Evolutionary conservation across 2,113 vertebrate genomes (phyloP).

Genomic region (Stictonetta naevosa): DNA sequence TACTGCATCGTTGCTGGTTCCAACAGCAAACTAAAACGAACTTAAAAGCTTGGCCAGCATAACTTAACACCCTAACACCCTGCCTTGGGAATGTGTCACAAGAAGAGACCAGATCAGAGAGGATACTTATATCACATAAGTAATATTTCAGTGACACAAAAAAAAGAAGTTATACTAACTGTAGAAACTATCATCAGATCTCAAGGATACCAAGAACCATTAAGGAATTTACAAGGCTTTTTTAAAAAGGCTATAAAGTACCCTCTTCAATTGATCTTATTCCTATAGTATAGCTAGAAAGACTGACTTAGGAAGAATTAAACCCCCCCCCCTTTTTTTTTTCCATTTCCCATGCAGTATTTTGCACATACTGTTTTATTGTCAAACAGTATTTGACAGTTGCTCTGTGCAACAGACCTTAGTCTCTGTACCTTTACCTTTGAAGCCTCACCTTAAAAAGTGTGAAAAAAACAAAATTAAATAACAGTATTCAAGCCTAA

Average conservation of each 20-base stretch:
- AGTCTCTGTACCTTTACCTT: neutral
- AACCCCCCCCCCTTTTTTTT: too few relatives aligned
- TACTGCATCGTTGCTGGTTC: neutral
- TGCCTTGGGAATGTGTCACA: neutral
- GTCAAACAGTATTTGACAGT: neutral
- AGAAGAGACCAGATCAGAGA: neutral
- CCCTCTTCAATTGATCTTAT: neutral
- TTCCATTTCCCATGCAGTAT: neutral
- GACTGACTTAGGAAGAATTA: neutral
- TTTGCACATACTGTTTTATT: neutral
- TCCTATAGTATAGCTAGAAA: neutral
- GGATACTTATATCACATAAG: neutral
- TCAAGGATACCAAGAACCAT: neutral
- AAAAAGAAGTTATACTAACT: neutral
- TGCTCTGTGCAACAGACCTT: neutral
- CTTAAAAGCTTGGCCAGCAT: neutral
- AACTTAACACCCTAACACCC: neutral
- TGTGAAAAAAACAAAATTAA: neutral
- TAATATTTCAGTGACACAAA: neutral
- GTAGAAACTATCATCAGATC: neutral
- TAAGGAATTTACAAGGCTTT: neutral
- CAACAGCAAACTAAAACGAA: neutral
- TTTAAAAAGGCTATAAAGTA: neutral
- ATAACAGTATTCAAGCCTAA: neutral
- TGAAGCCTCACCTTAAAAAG: neutral